Evolutionary conservation across 2,888 invertebrate species (phyloP), one percentile per base, ranked within the genome.

Genomic region (Drepana falcataria): DNA sequence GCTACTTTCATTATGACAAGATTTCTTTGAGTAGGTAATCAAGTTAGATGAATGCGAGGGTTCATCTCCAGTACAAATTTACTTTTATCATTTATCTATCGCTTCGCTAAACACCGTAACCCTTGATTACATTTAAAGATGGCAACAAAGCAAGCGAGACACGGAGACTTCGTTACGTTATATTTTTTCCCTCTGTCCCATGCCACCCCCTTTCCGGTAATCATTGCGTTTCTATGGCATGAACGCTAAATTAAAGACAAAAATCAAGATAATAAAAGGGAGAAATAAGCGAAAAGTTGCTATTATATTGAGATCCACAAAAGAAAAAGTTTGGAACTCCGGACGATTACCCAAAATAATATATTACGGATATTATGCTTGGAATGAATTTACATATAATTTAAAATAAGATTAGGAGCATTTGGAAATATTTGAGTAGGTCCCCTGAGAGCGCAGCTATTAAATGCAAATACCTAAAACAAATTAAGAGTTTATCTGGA

Each of bases 201-300:
- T 67, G 62, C 68, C 71, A 71, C 75, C 73, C 71, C 70, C 57
- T 77, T 75, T 68, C 66, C 73, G 59, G 68, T 72, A 81, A 83
- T 83, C 77, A 80, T 78, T 73, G 72, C 75, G 75, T 77, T 77
- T 72, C 76, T 73, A 76, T 71, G 72, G 73, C 73, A 77, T 77
- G 77, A 77, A 79, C 75, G 75, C 62, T 60, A 73, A 80, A 81
- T 81, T 79, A 81, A 75, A 83, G 80, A 82, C 79, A 81, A 82
- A 81, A 79, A 73, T 76, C 71, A 68, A 71, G 65, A 71, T 65
- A 73, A 77, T 79, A 77, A 80, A 82, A 70, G 77, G 78, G 75
- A 21, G 73, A 71, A 79, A 71, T 70, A 70, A 75, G 63, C 68
- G 73, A 71, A 65, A 77, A 74, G 79, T 79, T 77, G 75, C 73